These are phyloP conservation scores for Parelbella ahira DNA, from an alignment of 2,888 invertebrate species.

Conservation along the genomic window DNA sequence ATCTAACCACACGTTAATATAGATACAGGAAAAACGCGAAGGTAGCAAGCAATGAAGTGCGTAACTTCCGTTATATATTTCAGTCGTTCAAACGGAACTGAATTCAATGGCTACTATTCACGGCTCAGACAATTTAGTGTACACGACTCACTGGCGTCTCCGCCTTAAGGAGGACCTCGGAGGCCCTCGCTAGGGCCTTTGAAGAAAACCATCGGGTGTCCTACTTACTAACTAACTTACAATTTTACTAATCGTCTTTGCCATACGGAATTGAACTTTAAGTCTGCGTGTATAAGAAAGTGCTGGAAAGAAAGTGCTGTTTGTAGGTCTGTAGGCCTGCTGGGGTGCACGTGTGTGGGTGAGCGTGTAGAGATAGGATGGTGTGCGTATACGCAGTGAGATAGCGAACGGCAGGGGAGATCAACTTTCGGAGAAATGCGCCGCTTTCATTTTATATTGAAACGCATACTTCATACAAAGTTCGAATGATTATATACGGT, in stretches of 20 bases:
- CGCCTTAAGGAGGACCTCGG: constrained; percentile 22
- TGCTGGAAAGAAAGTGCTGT: constrained; percentile 52
- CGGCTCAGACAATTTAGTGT: constrained; percentile 20
- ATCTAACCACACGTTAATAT: too few species aligned
- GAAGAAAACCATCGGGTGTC: constrained; percentile 67
- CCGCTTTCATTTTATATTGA: constrained; percentile 37
- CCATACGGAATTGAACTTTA: constrained; percentile 41
- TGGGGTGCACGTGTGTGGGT: constrained; percentile 48
- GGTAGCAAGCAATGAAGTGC: too few species aligned
- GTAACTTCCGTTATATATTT: constrained; percentile 10
- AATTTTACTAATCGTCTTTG: constrained; percentile 32
- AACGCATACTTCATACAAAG: not conserved
- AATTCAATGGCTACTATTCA: constrained; percentile 5
- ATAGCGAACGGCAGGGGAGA: constrained; percentile 58
- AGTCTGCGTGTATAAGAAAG: constrained; percentile 23
- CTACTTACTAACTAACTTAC: constrained; percentile 59
- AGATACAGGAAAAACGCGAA: too few species aligned
- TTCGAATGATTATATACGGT: too few species aligned
- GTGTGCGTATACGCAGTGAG: constrained; percentile 73
- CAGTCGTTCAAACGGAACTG: constrained; percentile 7
- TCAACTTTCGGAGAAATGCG: constrained; percentile 70
- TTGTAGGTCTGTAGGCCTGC: constrained; percentile 78
- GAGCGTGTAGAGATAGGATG: constrained; percentile 36
- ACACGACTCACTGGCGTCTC: constrained; percentile 11
- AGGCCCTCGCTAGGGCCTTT: constrained; percentile 60